A percentile compares a stretch with the other conserved stretches of the same genome.
Evolutionary conservation across 2,888 invertebrate genomes (phyloP).

Genomic region (Patella ulyssiponensis): DNA sequence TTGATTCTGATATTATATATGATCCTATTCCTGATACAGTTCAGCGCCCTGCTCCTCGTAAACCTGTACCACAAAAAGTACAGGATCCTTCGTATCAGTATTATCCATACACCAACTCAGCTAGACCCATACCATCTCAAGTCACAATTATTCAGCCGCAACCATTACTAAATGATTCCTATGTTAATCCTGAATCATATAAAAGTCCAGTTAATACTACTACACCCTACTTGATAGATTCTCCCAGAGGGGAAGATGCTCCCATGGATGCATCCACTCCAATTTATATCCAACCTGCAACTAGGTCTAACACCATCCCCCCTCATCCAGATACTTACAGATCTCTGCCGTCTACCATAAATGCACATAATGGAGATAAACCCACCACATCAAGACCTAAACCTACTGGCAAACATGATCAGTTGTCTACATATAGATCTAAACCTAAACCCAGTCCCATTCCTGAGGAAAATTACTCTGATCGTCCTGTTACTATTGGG

Average conservation of each 20-base stretch:
- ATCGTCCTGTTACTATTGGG: neutral
- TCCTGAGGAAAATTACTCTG: neutral
- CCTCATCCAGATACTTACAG: neutral
- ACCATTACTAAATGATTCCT: neutral
- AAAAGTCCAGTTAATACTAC: neutral
- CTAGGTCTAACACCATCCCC: neutral
- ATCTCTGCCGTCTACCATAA: neutral
- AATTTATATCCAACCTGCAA: neutral
- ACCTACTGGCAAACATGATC: neutral
- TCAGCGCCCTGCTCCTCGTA: neutral
- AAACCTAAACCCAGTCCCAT: neutral
- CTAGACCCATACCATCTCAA: neutral
- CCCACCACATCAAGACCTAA: neutral
- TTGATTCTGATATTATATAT: slow-evolving; percentile 8
- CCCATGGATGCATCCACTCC: neutral
- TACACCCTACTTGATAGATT: neutral
- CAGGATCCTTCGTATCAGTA: neutral
- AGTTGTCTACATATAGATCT: neutral
- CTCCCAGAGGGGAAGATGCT: neutral
- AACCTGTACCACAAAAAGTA: neutral
- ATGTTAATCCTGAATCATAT: neutral
- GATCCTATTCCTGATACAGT: slow-evolving; percentile 2
- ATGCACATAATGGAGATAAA: neutral
- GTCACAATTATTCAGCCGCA: neutral
- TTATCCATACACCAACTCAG: neutral